These are phyloP conservation scores for Erpornis zantholeuca DNA, from an alignment of 2,113 vertebrate species.

Conservation along the genomic window DNA sequence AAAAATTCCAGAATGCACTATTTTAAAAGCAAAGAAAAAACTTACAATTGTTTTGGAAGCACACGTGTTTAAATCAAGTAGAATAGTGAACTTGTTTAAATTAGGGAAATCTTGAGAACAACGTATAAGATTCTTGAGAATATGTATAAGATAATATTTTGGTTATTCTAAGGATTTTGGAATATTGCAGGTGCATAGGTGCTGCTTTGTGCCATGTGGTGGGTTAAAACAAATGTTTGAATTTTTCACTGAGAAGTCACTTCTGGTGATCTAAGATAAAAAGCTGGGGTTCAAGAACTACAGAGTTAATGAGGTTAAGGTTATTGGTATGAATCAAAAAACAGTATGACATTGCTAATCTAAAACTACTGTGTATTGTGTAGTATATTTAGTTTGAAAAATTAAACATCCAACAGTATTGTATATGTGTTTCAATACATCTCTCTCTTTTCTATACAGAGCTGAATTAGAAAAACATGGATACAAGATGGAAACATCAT, in stretches of 20 bases:
- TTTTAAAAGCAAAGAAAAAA: not conserved
- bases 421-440: not conserved
- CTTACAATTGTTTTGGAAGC: not conserved
- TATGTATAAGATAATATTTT: not conserved
- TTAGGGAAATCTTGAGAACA: not conserved
- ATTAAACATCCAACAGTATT: not conserved
- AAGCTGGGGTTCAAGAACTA: not conserved
- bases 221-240: not conserved
- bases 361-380: not conserved
- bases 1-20: not conserved
- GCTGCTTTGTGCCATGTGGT: not conserved
- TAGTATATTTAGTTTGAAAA: not conserved
- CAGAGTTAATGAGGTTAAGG: not conserved
- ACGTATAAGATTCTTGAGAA: not conserved
- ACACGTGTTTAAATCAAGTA: not conserved
- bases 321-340: not conserved
- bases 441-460: slow-evolving; percentile 72
- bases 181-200: not conserved
- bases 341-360: not conserved
- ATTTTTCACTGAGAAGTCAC: not conserved
- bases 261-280: not conserved
- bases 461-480: slow-evolving; percentile 98
- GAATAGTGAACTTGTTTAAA: not conserved
- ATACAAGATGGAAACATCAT: slow-evolving; percentile 99
- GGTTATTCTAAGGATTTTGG: not conserved